Conservation (phyloP, 2,888 invertebrate genomes). For the Synanthedon tipuliformis region DNA sequence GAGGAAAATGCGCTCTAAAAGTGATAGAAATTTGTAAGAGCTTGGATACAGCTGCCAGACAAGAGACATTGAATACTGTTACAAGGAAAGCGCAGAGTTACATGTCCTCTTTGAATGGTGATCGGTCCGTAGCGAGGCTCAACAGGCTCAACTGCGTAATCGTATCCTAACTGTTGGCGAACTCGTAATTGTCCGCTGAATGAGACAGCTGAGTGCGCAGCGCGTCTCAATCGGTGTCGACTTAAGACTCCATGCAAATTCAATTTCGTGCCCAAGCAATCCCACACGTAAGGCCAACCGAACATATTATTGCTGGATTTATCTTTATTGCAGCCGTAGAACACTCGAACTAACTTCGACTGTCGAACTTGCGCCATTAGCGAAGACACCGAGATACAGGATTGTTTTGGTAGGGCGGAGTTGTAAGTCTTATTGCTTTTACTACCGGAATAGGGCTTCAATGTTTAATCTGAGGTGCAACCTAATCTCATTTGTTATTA, state of each 20-base stretch:
- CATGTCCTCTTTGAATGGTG: neutral
- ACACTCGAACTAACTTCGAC: conserved; percentile 68
- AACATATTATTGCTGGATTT: conserved; percentile 70
- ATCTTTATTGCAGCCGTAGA: conserved; percentile 69
- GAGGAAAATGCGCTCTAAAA: too few relatives aligned
- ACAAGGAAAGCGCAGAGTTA: neutral
- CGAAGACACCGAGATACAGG: conserved; percentile 68
- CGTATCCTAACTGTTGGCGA: conserved; percentile 41
- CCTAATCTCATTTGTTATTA: neutral
- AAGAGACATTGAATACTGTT: neutral
- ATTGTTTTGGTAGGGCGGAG: conserved; percentile 67
- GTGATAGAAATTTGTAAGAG: too few relatives aligned
- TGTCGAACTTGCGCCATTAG: conserved; percentile 70
- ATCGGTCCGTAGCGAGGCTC: conserved; percentile 14
- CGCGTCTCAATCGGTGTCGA: conserved; percentile 54
- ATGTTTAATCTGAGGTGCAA: conserved; percentile 59
- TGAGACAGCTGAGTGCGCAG: conserved; percentile 37
- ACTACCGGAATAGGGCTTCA: conserved; percentile 52
- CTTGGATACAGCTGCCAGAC: too few relatives aligned
- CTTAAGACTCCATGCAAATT: conserved; percentile 70
- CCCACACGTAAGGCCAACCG: conserved; percentile 64
- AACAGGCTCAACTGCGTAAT: conserved; percentile 38
- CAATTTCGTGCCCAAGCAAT: conserved; percentile 66
- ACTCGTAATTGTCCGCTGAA: conserved; percentile 52
- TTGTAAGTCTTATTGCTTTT: conserved; percentile 70